Conservation (phyloP, 2,888 invertebrate species). For the Hyalella azteca region DNA sequence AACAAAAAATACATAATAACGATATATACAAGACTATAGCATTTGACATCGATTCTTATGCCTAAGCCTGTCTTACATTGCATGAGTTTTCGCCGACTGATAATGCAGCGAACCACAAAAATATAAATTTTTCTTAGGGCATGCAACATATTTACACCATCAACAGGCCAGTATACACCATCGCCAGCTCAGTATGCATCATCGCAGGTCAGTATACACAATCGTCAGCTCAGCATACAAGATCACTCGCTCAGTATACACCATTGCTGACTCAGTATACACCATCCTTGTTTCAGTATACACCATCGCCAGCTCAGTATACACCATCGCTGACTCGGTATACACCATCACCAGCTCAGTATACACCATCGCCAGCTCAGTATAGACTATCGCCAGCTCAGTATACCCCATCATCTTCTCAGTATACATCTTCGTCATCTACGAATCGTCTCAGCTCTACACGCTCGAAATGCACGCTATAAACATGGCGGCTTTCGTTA, state of each 20-base stretch:
- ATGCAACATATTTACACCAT: not conserved
- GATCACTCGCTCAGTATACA: no score
- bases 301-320: not conserved
- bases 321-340: no score
- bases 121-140: constrained; percentile 19
- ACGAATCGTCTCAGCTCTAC: no score
- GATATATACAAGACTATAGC: constrained; percentile 36
- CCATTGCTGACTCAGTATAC: no score
- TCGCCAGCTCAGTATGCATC: no score
- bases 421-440: not conserved
- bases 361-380: not conserved
- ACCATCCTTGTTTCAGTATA: constrained; percentile 16
- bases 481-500: no score
- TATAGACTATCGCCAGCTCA: no score
- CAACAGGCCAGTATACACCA: not conserved
- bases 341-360: not conserved
- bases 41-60: constrained; percentile 36
- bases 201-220: no score
- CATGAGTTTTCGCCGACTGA: constrained; percentile 1
- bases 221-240: no score
- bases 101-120: constrained; percentile 22
- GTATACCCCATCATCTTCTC: no score
- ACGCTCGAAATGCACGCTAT: no score
- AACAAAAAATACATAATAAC: constrained; percentile 40
- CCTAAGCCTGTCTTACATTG: constrained; percentile 23